Conservation (phyloP, 2,797 vertebrate genomes). For the Paedocypris micromegethes region DNA sequence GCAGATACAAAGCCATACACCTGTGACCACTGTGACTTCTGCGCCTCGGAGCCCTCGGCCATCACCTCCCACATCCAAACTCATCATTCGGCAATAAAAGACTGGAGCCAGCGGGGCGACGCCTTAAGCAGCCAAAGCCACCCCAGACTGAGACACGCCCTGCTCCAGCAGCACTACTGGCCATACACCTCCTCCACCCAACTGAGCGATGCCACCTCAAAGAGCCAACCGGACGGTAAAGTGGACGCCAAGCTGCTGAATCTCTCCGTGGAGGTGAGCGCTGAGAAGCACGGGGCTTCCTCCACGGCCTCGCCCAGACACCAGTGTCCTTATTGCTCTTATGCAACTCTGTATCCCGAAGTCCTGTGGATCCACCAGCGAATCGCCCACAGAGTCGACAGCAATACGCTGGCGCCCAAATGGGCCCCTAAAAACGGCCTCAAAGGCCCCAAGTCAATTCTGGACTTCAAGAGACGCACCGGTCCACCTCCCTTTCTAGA, state of each 20-base stretch:
- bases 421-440: slow-evolving; percentile 80
- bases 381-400: slow-evolving; percentile 86
- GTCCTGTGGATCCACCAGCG: slow-evolving; percentile 97
- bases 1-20: slow-evolving; percentile 76
- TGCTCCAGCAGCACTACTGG: slow-evolving; percentile 65
- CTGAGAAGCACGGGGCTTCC: slow-evolving; percentile 39
- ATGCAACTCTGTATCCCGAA: slow-evolving; percentile 88
- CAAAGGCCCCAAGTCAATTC: slow-evolving; percentile 69
- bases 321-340: slow-evolving; percentile 86
- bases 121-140: slow-evolving; percentile 53
- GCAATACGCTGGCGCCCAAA: slow-evolving; percentile 78
- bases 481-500: slow-evolving; percentile 88
- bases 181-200: slow-evolving; percentile 55
- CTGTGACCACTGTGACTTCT: slow-evolving; percentile 77
- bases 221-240: slow-evolving; percentile 47
- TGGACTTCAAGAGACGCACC: slow-evolving; percentile 81
- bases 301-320: slow-evolving; percentile 72
- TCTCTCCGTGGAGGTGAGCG: slow-evolving; percentile 54
- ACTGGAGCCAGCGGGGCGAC: slow-evolving; percentile 51
- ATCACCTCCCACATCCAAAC: slow-evolving; percentile 66
- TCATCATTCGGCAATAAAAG: slow-evolving; percentile 56
- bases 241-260: slow-evolving; percentile 59
- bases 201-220: slow-evolving; percentile 41
- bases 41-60: slow-evolving; percentile 61
- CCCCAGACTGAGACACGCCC: slow-evolving; percentile 63